A percentile compares a stretch with the other conserved stretches of the same genome.
phyloP scores from a whole-genome alignment of 2,113 vertebrate genomes.

The Neolamprologus tretocephalus region DNA sequence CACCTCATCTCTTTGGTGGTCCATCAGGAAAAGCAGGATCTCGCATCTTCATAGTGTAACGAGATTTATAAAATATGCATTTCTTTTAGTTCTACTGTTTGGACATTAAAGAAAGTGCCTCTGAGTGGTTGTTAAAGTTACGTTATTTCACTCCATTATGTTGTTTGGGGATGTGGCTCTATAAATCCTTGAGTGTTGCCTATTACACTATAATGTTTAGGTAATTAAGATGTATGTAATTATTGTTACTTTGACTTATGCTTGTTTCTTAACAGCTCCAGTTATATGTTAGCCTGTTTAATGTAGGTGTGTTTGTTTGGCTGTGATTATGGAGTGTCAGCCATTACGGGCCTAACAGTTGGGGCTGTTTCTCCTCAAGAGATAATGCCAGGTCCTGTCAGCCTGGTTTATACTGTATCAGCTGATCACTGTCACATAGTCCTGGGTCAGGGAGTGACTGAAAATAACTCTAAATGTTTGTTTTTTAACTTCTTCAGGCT shows the following conservation, averaged over 20 bases:
- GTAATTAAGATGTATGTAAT: not conserved
- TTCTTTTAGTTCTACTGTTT: not conserved
- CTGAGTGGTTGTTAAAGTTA: not conserved
- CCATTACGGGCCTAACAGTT: not conserved
- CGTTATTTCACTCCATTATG: not conserved
- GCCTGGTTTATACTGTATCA: not conserved
- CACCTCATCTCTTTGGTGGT: not conserved
- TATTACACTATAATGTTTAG: not conserved
- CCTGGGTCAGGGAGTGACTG: not conserved
- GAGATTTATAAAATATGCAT: not conserved
- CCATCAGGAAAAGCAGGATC: not conserved
- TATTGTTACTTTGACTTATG: not conserved
- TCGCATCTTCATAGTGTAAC: not conserved
- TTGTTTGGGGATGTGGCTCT: not conserved
- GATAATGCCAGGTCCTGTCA: slow-evolving; percentile 14
- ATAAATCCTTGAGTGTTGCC: not conserved
- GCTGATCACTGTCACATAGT: slow-evolving; percentile 21
- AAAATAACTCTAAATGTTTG: not conserved
- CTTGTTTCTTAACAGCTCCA: not conserved
- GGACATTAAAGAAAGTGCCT: not conserved
- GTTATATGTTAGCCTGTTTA: not conserved
- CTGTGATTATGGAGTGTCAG: slow-evolving; percentile 9
- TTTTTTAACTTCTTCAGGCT: not conserved
- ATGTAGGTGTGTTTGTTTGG: slow-evolving; percentile 22
- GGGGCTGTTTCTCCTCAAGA: slow-evolving; percentile 28